Conservation (phyloP, 1,140 invertebrate genomes). For the Drosophila littoralis region DNA sequence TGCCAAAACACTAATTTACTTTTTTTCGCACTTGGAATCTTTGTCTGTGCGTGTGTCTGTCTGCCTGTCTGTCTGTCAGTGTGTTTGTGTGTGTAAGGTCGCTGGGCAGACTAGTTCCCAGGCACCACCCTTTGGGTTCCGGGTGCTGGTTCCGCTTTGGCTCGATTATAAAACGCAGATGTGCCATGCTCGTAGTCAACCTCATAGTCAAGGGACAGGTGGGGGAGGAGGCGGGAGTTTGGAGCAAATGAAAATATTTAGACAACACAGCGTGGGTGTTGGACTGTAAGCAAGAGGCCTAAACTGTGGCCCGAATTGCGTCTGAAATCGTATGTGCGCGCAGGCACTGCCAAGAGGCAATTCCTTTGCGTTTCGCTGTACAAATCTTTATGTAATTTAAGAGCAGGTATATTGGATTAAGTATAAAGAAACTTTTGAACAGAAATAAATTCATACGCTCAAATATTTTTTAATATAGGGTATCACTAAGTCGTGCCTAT, state of each 20-base stretch:
- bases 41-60: conserved; percentile 1
- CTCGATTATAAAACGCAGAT: conserved; percentile 79
- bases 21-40: conserved; percentile 52
- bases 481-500: neutral
- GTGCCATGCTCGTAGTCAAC: conserved; percentile 39
- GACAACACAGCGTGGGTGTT: neutral
- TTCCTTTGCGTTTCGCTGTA: conserved; percentile 27
- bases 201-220: conserved; percentile 1
- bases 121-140: conserved; percentile 29
- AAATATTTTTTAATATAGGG: neutral
- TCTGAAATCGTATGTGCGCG: conserved; percentile 42
- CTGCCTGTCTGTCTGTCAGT: conserved; percentile 2
- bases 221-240: neutral
- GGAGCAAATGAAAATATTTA: conserved; percentile 1
- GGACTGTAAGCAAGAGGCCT: neutral
- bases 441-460: too few relatives aligned
- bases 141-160: conserved; percentile 44
- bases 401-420: conserved; percentile 18
- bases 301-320: conserved; percentile 4
- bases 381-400: neutral
- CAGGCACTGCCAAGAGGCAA: conserved; percentile 63
- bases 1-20: conserved; percentile 83
- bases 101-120: conserved; percentile 29
- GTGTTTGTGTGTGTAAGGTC: neutral
- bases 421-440: too few relatives aligned